Base-by-base conservation (phyloP, 2,888 invertebrate species). In the Volucella inanis region DNA sequence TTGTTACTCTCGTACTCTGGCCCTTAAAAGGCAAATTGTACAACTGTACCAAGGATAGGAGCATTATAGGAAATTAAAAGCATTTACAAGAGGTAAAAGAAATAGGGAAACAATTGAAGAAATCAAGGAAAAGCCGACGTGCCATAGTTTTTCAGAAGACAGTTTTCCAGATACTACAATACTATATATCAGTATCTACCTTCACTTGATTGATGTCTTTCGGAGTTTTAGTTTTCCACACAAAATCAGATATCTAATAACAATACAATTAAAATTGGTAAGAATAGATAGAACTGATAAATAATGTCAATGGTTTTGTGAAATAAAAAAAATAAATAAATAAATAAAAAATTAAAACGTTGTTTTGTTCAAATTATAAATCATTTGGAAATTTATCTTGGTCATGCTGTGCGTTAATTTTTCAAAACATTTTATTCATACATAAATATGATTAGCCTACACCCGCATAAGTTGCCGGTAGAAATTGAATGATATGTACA, bases 171-270 rank as follows among this genome's bases (percentile, higher is more conserved):
- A 18, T 38, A 31, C 18, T 10, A 8, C 14, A 3, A 15, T n/a
- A 49, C n/a, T 1, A 1, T n/a, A n/a, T n/a, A n/a, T n/a, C n/a
- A n/a, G n/a, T n/a, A n/a, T n/a, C n/a, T n/a, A n/a, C n/a, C n/a
- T n/a, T n/a, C n/a, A n/a, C n/a, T n/a, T n/a, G n/a, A 74, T 74
- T 74, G 74, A 74, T 74, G 74, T 64, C 45, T 47, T 54, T 38
- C 55, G 38, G 41, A 14, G 50, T 55, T 70, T 12, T 12, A 52
- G 31, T 15, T 55, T 41, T 22, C 18, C 31, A 43, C 12, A 54
- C 3, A 41, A 49, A 64, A 64, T 49, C 39, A 14, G 49, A 59
- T 49, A 64, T 61, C 45, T 68, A 68, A 77, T 77, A 68, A 52
- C 41, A 68, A 61, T 68, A 62, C 54, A 70, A 77, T 77, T 77